These are phyloP conservation scores for Alouatta palliata DNA, from an alignment of 2,113 vertebrate species.

Conservation along the genomic window DNA sequence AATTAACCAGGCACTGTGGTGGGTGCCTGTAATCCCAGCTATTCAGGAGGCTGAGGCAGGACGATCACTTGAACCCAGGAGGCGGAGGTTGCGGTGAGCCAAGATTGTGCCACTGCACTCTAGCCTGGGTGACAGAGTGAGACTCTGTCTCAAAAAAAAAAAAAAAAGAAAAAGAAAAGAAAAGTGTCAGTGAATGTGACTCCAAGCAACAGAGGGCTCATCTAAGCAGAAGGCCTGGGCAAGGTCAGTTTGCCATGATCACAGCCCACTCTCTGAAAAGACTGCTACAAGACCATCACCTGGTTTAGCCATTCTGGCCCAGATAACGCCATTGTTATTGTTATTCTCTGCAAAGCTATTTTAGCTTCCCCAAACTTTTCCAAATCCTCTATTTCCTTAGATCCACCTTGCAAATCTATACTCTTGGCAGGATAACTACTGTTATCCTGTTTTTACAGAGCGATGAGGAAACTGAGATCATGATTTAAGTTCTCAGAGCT, in stretches of 20 bases:
- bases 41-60: no score
- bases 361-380: conserved; percentile 45
- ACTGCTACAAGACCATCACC: not conserved
- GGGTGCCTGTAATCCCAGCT: no score
- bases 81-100: no score
- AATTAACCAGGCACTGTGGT: no score
- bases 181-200: not conserved
- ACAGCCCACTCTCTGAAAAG: not conserved
- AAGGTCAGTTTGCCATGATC: not conserved
- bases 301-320: not conserved
- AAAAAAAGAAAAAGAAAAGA: no score
- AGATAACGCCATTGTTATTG: conserved; percentile 25
- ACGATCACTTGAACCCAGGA: no score
- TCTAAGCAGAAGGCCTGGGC: not conserved
- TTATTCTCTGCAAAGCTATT: conserved; percentile 40
- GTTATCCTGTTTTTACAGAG: conserved; percentile 61
- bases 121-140: no score
- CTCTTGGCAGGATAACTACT: not conserved
- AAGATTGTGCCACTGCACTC: no score
- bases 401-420: conserved; percentile 60
- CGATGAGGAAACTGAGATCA: conserved; percentile 56
- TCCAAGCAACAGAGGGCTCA: not conserved
- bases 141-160: no score
- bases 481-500: conserved; percentile 19
- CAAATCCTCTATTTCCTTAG: conserved; percentile 57